Percentiles rank a stretch among this genome's conserved stretches.
Conservation (phyloP, 2,113 vertebrate species). For the Triplophysa dalaica region DNA sequence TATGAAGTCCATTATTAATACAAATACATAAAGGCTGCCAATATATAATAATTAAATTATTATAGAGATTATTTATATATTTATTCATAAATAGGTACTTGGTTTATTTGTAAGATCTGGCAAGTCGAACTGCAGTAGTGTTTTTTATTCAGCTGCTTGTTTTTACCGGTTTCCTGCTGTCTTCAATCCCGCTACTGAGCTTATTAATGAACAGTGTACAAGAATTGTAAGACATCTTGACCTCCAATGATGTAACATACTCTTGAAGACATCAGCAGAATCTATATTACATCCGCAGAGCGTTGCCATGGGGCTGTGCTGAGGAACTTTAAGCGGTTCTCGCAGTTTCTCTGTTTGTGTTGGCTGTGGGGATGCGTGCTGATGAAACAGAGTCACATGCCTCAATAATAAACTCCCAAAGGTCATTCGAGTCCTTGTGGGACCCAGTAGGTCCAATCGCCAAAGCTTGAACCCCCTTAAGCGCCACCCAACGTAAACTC, state of each 20-base stretch:
- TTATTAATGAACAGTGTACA: background rate
- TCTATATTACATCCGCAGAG: conserved; percentile 23
- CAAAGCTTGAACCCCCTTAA: conserved; percentile 25
- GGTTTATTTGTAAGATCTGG: background rate
- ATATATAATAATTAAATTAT: no score
- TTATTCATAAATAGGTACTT: no score
- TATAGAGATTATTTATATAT: no score
- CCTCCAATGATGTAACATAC: conserved; percentile 14
- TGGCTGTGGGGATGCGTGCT: conserved; percentile 7
- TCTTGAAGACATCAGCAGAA: conserved; percentile 12
- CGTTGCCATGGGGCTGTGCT: background rate
- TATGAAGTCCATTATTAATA: no score
- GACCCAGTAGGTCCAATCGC: background rate
- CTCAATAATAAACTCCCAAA: conserved; percentile 20
- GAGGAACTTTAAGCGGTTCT: background rate
- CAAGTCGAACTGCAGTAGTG: background rate
- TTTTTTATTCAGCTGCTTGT: background rate
- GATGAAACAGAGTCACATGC: conserved; percentile 34
- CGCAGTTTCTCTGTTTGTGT: conserved; percentile 39
- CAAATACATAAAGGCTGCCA: no score
- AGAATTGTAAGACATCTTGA: background rate
- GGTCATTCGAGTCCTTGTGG: background rate
- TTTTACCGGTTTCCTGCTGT: conserved; percentile 11
- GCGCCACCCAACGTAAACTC: conserved; percentile 10
- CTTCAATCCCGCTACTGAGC: background rate